Evolutionary conservation across 2,797 vertebrate species (phyloP).

Genomic region (Perodicticus potto): DNA sequence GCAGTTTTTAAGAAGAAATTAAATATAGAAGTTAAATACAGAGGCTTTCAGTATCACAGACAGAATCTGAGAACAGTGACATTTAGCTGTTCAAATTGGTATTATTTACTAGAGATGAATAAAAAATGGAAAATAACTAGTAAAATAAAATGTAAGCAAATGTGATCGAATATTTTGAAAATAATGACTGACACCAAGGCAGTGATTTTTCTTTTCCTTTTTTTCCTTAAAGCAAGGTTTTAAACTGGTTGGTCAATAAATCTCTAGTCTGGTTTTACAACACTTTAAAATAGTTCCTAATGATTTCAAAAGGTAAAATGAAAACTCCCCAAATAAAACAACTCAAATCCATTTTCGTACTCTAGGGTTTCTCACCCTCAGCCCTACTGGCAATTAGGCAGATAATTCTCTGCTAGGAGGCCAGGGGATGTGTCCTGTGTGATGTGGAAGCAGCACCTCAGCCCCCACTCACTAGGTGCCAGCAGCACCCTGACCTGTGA

Average conservation of each 20-base stretch:
- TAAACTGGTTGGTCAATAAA: not conserved
- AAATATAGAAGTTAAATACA: not conserved
- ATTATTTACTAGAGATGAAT: not conserved
- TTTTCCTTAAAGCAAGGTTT: not conserved
- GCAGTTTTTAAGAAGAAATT: not conserved
- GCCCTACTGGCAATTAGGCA: fast-evolving
- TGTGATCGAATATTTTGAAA: not conserved
- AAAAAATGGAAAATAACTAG: not conserved
- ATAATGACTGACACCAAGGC: not conserved
- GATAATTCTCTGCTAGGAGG: not conserved
- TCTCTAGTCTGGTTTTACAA: not conserved
- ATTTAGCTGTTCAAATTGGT: not conserved
- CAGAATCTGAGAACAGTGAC: not conserved
- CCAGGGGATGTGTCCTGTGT: not conserved
- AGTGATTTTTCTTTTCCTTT: not conserved
- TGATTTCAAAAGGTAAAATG: not conserved
- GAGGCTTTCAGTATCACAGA: not conserved
- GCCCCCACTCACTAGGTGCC: not conserved
- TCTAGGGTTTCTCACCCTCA: not conserved
- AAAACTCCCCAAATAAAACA: not conserved
- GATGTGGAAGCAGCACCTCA: too few species aligned
- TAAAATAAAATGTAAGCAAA: not conserved
- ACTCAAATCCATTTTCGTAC: too few species aligned
- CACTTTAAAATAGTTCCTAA: not conserved
- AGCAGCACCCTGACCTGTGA: not conserved